Conservation (phyloP, 2,113 vertebrate genomes). For the Sceloporus tristichus region DNA sequence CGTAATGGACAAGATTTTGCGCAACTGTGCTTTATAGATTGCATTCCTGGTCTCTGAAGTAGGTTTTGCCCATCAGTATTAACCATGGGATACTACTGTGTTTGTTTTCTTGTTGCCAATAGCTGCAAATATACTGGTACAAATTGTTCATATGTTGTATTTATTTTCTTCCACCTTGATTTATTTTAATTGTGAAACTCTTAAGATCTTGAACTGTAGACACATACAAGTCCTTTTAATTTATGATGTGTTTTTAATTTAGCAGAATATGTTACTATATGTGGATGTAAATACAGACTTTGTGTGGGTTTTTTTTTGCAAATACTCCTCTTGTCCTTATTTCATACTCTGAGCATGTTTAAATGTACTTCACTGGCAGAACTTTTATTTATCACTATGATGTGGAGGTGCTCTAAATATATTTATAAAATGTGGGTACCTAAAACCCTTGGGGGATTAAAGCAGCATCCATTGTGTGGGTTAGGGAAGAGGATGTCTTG, state of each 20-base stretch:
- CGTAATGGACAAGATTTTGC: constrained; percentile 13
- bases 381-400: constrained; percentile 20
- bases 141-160: constrained; percentile 80
- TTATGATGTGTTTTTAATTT: constrained; percentile 85
- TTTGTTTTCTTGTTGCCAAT: constrained; percentile 70
- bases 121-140: constrained; percentile 80
- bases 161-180: constrained; percentile 86
- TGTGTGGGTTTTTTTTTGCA: constrained; percentile 82
- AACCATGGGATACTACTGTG: constrained; percentile 84
- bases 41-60: constrained; percentile 71
- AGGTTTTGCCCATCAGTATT: constrained; percentile 82
- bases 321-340: constrained; percentile 60
- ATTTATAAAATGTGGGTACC: not conserved
- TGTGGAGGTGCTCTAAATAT: not conserved
- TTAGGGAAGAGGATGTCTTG: not conserved
- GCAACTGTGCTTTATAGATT: constrained; percentile 2
- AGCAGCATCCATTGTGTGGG: not conserved
- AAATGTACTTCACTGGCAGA: not conserved
- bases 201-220: constrained; percentile 78
- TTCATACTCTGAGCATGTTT: constrained; percentile 35
- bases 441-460: not conserved
- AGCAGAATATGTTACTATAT: constrained; percentile 83
- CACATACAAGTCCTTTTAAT: constrained; percentile 81
- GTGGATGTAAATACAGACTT: constrained; percentile 86
- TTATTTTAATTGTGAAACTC: constrained; percentile 83